Evolutionary conservation across 2,888 invertebrate genomes (phyloP).

Genomic region (Cepaea hortensis): DNA sequence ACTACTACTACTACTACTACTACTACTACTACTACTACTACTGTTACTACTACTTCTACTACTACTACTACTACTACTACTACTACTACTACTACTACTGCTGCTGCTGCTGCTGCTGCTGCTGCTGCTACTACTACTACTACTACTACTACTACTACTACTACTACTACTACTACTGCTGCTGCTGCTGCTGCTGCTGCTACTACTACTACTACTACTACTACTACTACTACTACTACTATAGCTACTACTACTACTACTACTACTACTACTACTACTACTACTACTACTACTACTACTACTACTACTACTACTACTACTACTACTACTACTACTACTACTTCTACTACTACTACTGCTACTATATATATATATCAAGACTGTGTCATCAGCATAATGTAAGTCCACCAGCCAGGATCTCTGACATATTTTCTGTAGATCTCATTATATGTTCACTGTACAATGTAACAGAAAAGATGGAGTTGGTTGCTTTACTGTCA

Average conservation of each 20-base stretch:
- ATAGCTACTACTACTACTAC: conserved; percentile 14
- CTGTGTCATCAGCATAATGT: too few species aligned
- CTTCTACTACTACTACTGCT: conserved; percentile 35
- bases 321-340: conserved; percentile 35
- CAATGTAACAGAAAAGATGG: too few species aligned
- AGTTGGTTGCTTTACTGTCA: too few species aligned
- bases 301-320: conserved; percentile 33
- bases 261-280: conserved; percentile 35
- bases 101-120: conserved; percentile 33
- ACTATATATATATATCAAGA: not conserved
- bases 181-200: conserved; percentile 17
- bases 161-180: conserved; percentile 18
- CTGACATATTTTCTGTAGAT: too few species aligned
- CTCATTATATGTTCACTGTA: too few species aligned
- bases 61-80: conserved; percentile 17
- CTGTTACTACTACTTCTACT: conserved; percentile 12
- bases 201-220: conserved; percentile 36
- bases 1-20: conserved; percentile 8
- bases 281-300: conserved; percentile 36
- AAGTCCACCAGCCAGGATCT: too few species aligned
- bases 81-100: conserved; percentile 30
- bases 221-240: conserved; percentile 33
- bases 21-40: conserved; percentile 22
- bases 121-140: conserved; percentile 34
- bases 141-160: conserved; percentile 36